These are phyloP conservation scores for Mechanitis mazaeus DNA, from an alignment of 2,888 invertebrate genomes.

Conservation along the genomic window DNA sequence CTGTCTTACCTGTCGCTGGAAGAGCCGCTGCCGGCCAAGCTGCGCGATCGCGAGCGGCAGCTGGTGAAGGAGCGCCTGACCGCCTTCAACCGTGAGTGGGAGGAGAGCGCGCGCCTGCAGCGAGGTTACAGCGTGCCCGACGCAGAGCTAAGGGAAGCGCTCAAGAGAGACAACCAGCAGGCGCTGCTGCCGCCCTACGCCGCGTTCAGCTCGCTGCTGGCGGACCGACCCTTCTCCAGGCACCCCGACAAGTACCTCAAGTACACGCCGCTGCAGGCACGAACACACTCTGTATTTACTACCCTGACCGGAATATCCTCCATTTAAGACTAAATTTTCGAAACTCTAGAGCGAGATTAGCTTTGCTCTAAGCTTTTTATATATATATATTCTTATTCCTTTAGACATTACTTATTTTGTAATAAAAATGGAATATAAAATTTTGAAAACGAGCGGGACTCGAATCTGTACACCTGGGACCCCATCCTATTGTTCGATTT, in stretches of 20 bases:
- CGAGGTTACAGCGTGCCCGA: conserved; percentile 96
- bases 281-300: background rate
- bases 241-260: conserved; percentile 96
- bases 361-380: too few relatives aligned
- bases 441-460: too few relatives aligned
- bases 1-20: conserved; percentile 85
- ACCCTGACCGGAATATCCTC: background rate
- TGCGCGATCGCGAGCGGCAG: conserved; percentile 91
- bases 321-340: too few relatives aligned
- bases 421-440: too few relatives aligned
- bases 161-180: conserved; percentile 93
- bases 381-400: too few relatives aligned
- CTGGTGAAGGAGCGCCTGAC: conserved; percentile 92
- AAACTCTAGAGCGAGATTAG: too few relatives aligned
- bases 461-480: too few relatives aligned
- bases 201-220: conserved; percentile 81
- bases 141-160: conserved; percentile 88
- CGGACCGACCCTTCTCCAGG: conserved; percentile 87
- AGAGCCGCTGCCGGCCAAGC: conserved; percentile 80
- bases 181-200: conserved; percentile 91
- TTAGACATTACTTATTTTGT: too few relatives aligned
- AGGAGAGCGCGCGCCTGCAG: conserved; percentile 90
- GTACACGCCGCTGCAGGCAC: conserved; percentile 86
- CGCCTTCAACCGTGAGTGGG: conserved; percentile 96
- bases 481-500: too few relatives aligned